These are phyloP conservation scores for Cylindroiulus punctatus DNA, from an alignment of 2,888 invertebrate species.

Conservation along the genomic window DNA sequence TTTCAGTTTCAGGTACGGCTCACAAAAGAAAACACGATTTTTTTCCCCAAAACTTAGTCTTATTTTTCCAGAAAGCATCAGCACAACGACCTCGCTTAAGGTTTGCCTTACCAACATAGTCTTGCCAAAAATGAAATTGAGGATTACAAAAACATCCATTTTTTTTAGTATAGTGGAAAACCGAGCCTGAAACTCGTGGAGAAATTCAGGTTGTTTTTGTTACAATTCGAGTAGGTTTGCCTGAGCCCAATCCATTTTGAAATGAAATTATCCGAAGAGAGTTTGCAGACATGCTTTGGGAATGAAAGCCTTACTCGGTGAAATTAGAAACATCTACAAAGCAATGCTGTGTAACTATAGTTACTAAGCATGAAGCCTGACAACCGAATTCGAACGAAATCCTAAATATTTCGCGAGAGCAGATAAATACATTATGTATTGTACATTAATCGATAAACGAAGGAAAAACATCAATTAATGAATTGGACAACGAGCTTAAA, in stretches of 20 bases:
- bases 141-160: not conserved
- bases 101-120: not conserved
- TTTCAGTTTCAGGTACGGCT: not conserved
- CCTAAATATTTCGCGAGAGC: not conserved
- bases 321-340: not conserved
- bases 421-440: not conserved
- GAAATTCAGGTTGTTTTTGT: not conserved
- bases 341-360: not conserved
- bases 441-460: not conserved
- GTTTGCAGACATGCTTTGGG: not conserved
- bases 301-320: not conserved
- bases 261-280: not conserved
- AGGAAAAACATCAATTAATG: conserved; percentile 10
- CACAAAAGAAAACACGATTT: not conserved
- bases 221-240: not conserved
- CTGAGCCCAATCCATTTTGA: not conserved
- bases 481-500: conserved; percentile 3
- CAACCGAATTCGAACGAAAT: not conserved
- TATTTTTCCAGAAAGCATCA: no score
- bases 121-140: not conserved
- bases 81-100: not conserved
- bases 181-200: not conserved
- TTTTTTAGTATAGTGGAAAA: not conserved
- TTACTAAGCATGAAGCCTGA: not conserved
- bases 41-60: no score